A percentile compares a stretch with the other conserved stretches of the same genome.
Evolutionary conservation across 1,140 invertebrate genomes (phyloP).

Genomic region (Pseudomyrmex gracilis): DNA sequence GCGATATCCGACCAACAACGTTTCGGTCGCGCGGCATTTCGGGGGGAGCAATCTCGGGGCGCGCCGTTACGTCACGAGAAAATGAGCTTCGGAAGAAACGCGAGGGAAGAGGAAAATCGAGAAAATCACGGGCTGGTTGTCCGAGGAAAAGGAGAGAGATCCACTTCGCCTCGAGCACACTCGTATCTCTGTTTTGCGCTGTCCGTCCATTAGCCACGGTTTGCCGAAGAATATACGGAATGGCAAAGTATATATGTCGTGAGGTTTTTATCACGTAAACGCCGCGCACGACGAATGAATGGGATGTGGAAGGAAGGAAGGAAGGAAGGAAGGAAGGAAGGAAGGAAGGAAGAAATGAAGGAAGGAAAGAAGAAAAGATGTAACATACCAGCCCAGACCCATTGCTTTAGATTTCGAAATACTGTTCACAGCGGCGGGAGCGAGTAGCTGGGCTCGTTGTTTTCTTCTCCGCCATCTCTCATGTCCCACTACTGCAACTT

Average conservation of each 20-base stretch:
- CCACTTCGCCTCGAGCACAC: neutral
- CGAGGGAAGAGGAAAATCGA: constrained; percentile 7
- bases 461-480: constrained; percentile 58
- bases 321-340: constrained; percentile 25
- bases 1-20: neutral
- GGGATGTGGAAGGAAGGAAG: neutral
- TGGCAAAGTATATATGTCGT: constrained; percentile 14
- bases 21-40: neutral
- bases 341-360: constrained; percentile 14
- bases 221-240: constrained; percentile 44
- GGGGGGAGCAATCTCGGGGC: neutral
- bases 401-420: constrained; percentile 60
- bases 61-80: constrained; percentile 18
- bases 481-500: constrained; percentile 54
- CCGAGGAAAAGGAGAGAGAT: neutral
- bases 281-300: constrained; percentile 9
- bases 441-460: constrained; percentile 49
- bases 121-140: neutral
- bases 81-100: neutral
- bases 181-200: constrained; percentile 11
- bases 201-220: constrained; percentile 30
- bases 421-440: constrained; percentile 38
- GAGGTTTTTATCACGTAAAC: constrained; percentile 34
- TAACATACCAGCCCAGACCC: constrained; percentile 49
- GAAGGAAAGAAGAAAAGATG: constrained; percentile 35